Percentiles rank a stretch among this genome's conserved stretches.
These are phyloP conservation scores for Rhyacichthys aspro DNA, from an alignment of 2,797 vertebrate genomes.

Conservation along the genomic window DNA sequence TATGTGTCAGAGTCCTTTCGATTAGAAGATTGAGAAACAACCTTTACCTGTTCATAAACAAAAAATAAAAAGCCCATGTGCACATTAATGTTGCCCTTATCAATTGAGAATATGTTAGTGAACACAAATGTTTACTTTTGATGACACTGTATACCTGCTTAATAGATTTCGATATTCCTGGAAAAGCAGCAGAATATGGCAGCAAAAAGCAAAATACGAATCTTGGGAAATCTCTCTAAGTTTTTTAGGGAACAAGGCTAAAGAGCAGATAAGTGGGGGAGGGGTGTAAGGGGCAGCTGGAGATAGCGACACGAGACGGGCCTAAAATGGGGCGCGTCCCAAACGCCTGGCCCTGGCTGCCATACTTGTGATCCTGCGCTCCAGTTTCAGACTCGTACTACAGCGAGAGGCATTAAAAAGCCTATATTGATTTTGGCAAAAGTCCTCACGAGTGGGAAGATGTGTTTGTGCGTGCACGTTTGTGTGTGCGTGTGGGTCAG, in stretches of 20 bases:
- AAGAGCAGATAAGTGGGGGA: slow-evolving; percentile 15
- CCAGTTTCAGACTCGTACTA: slow-evolving; percentile 69
- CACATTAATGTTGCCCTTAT: too few species aligned
- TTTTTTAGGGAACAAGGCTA: slow-evolving; percentile 10
- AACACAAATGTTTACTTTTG: background rate
- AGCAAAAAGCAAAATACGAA: background rate
- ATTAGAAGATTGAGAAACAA: too few species aligned
- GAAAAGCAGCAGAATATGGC: background rate
- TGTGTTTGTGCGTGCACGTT: slow-evolving; percentile 25
- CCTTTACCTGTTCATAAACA: too few species aligned
- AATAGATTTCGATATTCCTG: background rate
- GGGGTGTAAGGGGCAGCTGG: too few species aligned
- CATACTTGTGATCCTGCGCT: slow-evolving; percentile 62
- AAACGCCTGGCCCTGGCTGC: slow-evolving; percentile 39
- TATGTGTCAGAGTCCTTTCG: too few species aligned
- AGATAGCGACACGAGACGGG: slow-evolving; percentile 31
- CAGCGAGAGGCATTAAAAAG: slow-evolving; percentile 77
- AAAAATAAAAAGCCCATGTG: too few species aligned
- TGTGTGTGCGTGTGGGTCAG: slow-evolving; percentile 50
- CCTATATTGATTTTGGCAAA: slow-evolving; percentile 80
- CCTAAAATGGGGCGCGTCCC: slow-evolving; percentile 47
- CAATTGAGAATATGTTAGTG: too few species aligned
- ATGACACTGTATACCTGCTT: background rate
- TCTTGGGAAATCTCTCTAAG: too few species aligned
- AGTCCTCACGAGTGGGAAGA: slow-evolving; percentile 69